Evolutionary conservation across 2,797 vertebrate species (phyloP), one percentile per base, ranked within the genome.

Genomic region (Gymnothorax reevesii): DNA sequence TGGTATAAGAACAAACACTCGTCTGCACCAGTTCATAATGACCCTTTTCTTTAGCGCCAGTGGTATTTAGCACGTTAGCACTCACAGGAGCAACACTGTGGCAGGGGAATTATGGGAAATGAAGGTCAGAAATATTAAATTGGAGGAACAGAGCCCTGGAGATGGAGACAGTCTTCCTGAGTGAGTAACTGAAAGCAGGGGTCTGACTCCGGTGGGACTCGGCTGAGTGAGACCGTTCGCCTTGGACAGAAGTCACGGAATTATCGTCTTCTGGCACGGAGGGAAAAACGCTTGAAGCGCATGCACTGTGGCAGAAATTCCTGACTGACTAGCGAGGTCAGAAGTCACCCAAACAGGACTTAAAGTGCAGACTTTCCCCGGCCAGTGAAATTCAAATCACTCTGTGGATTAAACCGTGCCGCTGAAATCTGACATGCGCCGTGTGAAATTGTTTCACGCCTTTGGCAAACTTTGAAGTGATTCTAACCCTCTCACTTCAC

Each of bases 191-290:
- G 83, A 13, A 49, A 6, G 7, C 27, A 9, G 83, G 42, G 42
- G 15, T 60, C 25, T 4, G 59, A 49, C 57, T 64, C 83, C 57
- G 15, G 80, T 55, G 80, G 59, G 55, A n/a, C n/a, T 10, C 55
- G 59, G 57, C 55, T 57, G 55, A 83, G n/a, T 57, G 82, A n/a
- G 82, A 57, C 55, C 25, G 57, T 83, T 60, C 55, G 82, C 82
- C 27, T 60, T 83, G 25, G 82, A 6, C 82, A 83, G 33, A 57
- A 57, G 82, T 83, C 83, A 84, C 10, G 57, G 57, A n/a, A 64
- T 62, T 84, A 52, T 27, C 7, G 62, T 60, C 33, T 20, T 66
- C 33, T 64, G 57, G 83, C 59, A 66, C 59, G 17, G 57, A 17
- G n/a, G 33, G 13, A 64, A 49, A 62, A 22, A 84, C 1, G 83